Base-by-base conservation (phyloP, 2,888 invertebrate genomes). In the Resseliella maxima region DNA sequence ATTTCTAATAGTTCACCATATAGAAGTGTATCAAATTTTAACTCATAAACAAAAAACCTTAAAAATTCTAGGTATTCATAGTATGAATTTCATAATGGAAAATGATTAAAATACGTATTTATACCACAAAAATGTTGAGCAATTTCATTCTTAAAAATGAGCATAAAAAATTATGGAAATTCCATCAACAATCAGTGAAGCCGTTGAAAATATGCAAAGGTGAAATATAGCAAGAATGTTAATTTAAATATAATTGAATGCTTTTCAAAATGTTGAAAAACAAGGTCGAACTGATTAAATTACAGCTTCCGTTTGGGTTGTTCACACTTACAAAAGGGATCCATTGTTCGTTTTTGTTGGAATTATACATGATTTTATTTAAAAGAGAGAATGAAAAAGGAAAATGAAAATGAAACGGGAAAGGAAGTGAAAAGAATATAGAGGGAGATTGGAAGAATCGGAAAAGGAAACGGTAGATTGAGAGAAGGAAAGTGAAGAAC, bases 161-260 rank as follows among this genome's bases (percentile, higher is more conserved):
- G 18, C 18, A 18, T 18, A 18, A 8, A 18, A 50, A 50, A 50
- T 15, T 50, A 15, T 2, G 8, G 18, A 50, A 50, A 50, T 50
- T 50, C 18, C 46, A 50, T 50, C 46, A 50, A n/a, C n/a, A n/a
- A 50, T 15, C 18, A 15, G 46, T 50, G 8, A 50, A 15, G 46
- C 12, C 46, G 41, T 41, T 41, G 41, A 41, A 41, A 41, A 50
- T 21, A 21, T 21, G 5, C 21, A 21, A 21, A 50, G 21, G 50
- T 50, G 21, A 50, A 50, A 50, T 50, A 18, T 21, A 59, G 59
- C 18, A 21, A 50, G 21, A 50, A n/a, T 24, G 10, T 59, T 24
- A 59, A 59, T 59, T 59, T 59, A 59, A 59, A 24, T 24, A 24
- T 59, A 59, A 24, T 59, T 59, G 59, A 59, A 59, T 59, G 24